phyloP scores from a whole-genome alignment of 2,888 invertebrate genomes.

The Spilarctia lutea region DNA sequence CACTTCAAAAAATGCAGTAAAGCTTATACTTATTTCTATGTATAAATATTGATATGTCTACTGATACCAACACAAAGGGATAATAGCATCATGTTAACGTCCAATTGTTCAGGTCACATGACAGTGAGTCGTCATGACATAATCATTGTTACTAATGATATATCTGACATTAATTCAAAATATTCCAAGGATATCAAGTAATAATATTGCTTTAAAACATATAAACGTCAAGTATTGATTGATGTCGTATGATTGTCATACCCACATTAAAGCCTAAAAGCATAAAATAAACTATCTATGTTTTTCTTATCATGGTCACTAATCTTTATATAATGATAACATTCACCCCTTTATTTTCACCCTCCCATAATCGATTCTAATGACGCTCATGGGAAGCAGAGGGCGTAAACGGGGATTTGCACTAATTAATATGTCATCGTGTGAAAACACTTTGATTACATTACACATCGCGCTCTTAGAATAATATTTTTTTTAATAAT shows the following conservation, averaged over 20 bases:
- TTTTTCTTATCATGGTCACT: not conserved
- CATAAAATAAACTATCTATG: conserved; percentile 2
- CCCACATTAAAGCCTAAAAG: not conserved
- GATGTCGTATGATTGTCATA: not conserved
- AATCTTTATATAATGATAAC: conserved; percentile 12
- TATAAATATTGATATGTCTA: not conserved
- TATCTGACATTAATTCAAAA: not conserved
- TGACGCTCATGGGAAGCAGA: conserved; percentile 15
- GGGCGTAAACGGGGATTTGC: conserved; percentile 12
- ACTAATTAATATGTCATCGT: conserved; percentile 6
- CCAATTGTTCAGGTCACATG: not conserved
- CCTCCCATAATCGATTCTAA: conserved; percentile 15
- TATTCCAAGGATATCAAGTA: not conserved
- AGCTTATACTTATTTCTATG: not conserved
- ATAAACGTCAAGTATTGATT: not conserved
- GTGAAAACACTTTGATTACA: not conserved
- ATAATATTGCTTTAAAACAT: not conserved
- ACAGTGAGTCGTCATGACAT: not conserved
- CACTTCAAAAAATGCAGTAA: too few relatives aligned
- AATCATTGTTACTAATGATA: not conserved
- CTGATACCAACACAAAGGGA: not conserved
- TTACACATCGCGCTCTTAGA: not conserved
- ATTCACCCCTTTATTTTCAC: not conserved
- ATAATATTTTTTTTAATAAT: too few relatives aligned
- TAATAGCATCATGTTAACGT: not conserved